Base-by-base conservation (phyloP, 1,140 invertebrate species). In the Pachyrhynchus sulphureomaculatus region DNA sequence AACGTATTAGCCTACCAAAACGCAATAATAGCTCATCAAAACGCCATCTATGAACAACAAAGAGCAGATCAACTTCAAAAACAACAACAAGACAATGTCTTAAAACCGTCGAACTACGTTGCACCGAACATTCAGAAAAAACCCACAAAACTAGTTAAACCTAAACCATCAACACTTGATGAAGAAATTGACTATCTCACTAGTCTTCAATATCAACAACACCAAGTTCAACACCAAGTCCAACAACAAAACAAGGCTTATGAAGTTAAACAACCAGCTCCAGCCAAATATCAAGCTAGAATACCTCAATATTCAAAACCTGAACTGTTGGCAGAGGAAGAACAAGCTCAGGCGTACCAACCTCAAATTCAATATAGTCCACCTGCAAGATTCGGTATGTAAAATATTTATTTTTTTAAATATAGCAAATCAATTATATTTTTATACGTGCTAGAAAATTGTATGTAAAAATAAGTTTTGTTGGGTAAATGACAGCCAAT, bases 1-100 rank as follows among this genome's bases (percentile, higher is more conserved):
- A 59, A 59, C 47, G 24, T 51, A 34, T 34, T 51, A 20, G 56
- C 56, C 24, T 47, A 47, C 37, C 56, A 59, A 26, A 59, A 59
- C 17, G 56, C 42, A n/a, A 9, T 59, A 18, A 18, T 59, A 24
- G 56, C 56, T 10, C 32, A 47, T 2, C 41, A 51, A 42, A 49
- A 59, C 21, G 56, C 56, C 12, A 23, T 59, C n/a, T 59, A 59
- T 21, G 56, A 59, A 26, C 18, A 41, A 20, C 45, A 49, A 59
- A 49, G 47, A 42, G 20, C 56, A 18, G 36, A 59, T 29, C 41
- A 57, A n/a, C 10, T 41, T 12, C 21, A 17, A 18, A 39, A 45
- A n/a, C 56, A 49, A 41, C 56, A 49, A 41, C 6, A 21, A 39
- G 26, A 18, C 0, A 4, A 2, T 10, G 9, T 21, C 12, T 23